A percentile compares a stretch with the other conserved stretches of the same genome.
These are phyloP conservation scores for Sceloporus undulatus DNA, from an alignment of 2,113 vertebrate genomes.

Conservation along the genomic window DNA sequence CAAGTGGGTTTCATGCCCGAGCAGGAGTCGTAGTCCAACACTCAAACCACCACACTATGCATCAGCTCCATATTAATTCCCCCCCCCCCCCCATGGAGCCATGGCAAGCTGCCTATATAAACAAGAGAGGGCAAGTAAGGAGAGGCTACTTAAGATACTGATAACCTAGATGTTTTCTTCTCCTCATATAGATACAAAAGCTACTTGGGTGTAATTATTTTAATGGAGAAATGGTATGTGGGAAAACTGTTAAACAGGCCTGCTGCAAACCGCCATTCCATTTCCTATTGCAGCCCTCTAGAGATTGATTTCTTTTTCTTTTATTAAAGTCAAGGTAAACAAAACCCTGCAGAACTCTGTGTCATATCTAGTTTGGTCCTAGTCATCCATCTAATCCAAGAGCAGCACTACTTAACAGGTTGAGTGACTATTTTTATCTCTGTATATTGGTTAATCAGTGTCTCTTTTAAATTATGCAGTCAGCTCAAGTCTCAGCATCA, in stretches of 20 bases:
- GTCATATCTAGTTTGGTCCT: background rate
- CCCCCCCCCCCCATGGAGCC: background rate
- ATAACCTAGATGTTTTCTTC: background rate
- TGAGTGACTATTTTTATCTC: background rate
- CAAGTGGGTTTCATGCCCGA: too few species aligned
- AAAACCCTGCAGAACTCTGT: background rate
- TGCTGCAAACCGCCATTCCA: background rate
- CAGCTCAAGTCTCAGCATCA: constrained; percentile 23
- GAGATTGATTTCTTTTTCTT: background rate
- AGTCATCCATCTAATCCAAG: constrained; percentile 8
- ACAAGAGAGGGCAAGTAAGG: background rate
- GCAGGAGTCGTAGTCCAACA: too few species aligned
- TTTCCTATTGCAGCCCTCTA: background rate
- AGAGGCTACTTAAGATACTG: constrained; percentile 1
- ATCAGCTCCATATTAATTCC: background rate
- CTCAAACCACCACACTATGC: too few species aligned
- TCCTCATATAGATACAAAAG: background rate
- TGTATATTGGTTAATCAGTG: background rate
- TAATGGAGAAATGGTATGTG: background rate
- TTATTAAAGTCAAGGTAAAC: background rate
- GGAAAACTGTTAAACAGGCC: background rate
- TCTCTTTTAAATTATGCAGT: background rate
- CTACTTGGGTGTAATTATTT: background rate
- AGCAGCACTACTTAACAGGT: background rate
- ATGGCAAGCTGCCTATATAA: background rate